These are phyloP conservation scores for Limosa lapponica DNA, from an alignment of 2,797 vertebrate genomes.

Conservation along the genomic window DNA sequence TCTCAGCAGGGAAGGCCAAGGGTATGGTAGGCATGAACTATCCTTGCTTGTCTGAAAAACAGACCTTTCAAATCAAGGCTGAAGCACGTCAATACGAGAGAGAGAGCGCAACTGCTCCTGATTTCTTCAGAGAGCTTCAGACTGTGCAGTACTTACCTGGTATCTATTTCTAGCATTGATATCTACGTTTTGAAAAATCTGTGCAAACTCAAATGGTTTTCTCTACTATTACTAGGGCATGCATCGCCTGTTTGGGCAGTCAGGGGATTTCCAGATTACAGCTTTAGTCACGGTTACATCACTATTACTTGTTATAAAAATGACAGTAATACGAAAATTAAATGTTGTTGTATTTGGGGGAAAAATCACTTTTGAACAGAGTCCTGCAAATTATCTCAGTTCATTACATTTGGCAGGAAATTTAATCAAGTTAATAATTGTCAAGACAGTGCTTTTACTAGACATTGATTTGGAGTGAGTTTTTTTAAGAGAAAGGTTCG, in stretches of 20 bases:
- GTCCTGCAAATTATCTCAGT: not conserved
- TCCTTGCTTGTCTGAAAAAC: not conserved
- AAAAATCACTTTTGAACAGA: not conserved
- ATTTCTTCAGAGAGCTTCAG: not conserved
- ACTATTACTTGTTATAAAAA: not conserved
- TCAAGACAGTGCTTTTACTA: not conserved
- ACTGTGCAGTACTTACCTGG: too few species aligned
- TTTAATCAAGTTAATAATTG: not conserved
- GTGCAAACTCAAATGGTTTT: not conserved
- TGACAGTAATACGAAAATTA: not conserved
- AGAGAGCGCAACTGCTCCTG: not conserved
- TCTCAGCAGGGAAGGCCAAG: constrained; percentile 35
- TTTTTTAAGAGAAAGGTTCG: not conserved
- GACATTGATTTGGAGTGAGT: not conserved
- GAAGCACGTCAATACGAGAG: not conserved
- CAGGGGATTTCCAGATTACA: not conserved
- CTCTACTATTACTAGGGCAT: not conserved
- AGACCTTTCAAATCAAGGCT: not conserved
- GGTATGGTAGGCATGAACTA: not conserved
- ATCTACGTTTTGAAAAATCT: not conserved
- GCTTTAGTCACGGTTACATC: not conserved
- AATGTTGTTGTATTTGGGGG: not conserved
- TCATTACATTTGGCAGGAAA: not conserved
- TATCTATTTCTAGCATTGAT: not conserved
- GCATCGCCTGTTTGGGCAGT: not conserved